Percentiles rank a stretch among this genome's conserved stretches.
phyloP scores from a whole-genome alignment of 2,113 vertebrate species.

The Alethe castanea region DNA sequence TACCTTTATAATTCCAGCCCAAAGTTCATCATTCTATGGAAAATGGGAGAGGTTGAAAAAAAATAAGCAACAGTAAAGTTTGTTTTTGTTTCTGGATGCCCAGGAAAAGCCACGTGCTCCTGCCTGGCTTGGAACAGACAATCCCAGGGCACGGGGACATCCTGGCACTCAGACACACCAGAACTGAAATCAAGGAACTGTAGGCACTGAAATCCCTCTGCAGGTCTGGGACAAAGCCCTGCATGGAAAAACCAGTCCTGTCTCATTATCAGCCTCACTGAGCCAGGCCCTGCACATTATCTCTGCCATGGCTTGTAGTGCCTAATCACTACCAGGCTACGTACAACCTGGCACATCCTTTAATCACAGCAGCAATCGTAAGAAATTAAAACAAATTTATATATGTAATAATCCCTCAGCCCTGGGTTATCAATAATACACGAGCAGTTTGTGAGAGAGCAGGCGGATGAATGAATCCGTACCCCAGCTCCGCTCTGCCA shows the following conservation, averaged over 20 bases:
- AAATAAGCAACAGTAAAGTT: accelerated
- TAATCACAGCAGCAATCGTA: conserved; percentile 21
- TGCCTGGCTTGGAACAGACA: neutral
- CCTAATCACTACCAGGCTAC: neutral
- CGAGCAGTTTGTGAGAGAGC: neutral
- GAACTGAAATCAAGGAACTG: neutral
- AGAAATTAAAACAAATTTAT: conserved; percentile 45
- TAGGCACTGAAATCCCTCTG: neutral
- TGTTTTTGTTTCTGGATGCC: neutral
- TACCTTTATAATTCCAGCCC: neutral
- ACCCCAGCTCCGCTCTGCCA: neutral
- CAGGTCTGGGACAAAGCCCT: neutral
- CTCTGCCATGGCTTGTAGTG: neutral
- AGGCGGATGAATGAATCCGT: neutral
- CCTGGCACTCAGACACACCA: neutral
- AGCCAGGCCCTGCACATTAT: neutral
- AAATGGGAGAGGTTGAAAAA: neutral
- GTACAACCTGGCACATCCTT: neutral
- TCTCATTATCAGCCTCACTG: neutral
- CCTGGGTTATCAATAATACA: conserved; percentile 39
- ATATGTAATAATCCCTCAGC: neutral
- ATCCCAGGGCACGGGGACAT: neutral
- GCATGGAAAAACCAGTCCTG: neutral
- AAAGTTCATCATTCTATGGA: neutral
- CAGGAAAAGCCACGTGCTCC: neutral